These are phyloP conservation scores for Capra hircus DNA, from an alignment of 2,113 vertebrate species.

Conservation along the genomic window DNA sequence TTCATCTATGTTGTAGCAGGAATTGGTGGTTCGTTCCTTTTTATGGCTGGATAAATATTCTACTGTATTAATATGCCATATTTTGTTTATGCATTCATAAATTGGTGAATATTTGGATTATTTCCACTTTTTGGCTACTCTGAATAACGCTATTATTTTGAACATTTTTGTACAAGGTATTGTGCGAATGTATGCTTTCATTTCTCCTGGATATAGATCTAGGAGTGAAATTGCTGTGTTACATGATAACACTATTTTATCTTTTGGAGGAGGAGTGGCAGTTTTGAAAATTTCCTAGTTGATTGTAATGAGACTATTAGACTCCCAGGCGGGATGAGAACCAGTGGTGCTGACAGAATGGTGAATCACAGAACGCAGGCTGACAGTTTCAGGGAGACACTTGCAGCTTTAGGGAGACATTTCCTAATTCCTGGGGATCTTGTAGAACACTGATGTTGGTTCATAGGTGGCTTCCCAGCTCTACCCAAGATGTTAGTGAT, in stretches of 20 bases:
- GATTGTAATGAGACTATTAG: neutral
- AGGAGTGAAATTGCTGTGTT: neutral
- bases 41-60: neutral
- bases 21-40: neutral
- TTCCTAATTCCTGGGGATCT: neutral
- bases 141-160: neutral
- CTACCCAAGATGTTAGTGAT: neutral
- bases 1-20: neutral
- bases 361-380: neutral
- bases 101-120: neutral
- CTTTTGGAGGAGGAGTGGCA: neutral
- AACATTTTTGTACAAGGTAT: neutral
- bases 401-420: neutral
- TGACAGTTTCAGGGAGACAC: neutral
- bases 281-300: neutral
- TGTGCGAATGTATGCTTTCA: neutral
- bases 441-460: neutral
- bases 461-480: neutral
- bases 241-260: neutral
- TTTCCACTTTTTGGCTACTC: neutral
- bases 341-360: neutral
- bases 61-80: neutral
- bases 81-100: neutral
- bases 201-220: neutral
- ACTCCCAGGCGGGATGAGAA: neutral